Evolutionary conservation across 2,113 vertebrate genomes (phyloP).

Genomic region (Excalfactoria chinensis): DNA sequence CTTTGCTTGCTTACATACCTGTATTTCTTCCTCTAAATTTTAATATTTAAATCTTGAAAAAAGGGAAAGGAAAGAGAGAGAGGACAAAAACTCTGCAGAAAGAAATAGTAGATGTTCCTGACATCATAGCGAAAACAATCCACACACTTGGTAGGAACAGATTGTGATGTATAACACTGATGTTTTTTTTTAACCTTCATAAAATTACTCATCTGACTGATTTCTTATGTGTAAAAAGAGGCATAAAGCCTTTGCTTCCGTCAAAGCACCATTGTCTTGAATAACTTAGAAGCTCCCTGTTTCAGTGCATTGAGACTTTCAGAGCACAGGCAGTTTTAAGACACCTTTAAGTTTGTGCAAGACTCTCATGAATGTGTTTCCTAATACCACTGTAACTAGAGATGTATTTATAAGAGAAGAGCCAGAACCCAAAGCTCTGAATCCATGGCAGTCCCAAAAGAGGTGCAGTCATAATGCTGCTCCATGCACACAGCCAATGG

Average conservation of each 20-base stretch:
- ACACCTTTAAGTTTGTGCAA: neutral
- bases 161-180: neutral
- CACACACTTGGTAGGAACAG: slow-evolving; percentile 10
- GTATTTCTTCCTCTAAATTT: neutral
- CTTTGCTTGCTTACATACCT: neutral
- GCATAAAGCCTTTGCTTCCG: neutral
- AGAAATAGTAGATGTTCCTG: slow-evolving; percentile 47
- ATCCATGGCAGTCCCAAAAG: neutral
- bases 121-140: slow-evolving; percentile 42
- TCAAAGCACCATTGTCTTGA: neutral
- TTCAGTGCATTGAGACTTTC: neutral
- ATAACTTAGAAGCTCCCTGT: slow-evolving; percentile 27
- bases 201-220: slow-evolving; percentile 59
- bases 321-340: slow-evolving; percentile 26
- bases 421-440: neutral
- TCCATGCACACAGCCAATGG: neutral
- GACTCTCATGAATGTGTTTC: neutral
- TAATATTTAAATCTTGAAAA: neutral
- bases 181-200: slow-evolving; percentile 55
- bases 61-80: neutral
- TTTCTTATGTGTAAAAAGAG: slow-evolving; percentile 58
- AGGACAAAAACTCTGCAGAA: neutral
- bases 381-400: slow-evolving; percentile 3
- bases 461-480: neutral
- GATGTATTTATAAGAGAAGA: neutral